These are phyloP conservation scores for Pangasius mekongensis DNA, from an alignment of 2,797 vertebrate genomes.

Conservation along the genomic window DNA sequence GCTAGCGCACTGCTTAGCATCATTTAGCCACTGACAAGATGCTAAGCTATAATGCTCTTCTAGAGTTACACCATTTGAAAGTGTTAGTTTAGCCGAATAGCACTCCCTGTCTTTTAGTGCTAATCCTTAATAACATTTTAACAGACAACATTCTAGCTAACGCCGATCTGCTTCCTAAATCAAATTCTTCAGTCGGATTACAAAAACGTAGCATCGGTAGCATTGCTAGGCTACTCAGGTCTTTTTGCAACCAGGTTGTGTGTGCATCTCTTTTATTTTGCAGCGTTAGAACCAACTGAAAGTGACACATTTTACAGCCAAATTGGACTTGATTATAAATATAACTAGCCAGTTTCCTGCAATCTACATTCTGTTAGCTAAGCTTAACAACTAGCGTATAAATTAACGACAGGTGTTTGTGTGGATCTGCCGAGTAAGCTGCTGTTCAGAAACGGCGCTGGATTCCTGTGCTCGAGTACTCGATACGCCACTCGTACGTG, in stretches of 20 bases:
- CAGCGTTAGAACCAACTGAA: not conserved
- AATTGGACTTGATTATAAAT: not conserved
- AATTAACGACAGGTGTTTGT: not conserved
- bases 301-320: not conserved
- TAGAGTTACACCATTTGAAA: not conserved
- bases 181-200: not conserved
- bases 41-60: not conserved
- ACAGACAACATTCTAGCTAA: not conserved
- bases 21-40: not conserved
- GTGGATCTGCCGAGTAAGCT: not conserved
- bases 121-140: not conserved
- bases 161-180: not conserved
- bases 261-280: too few relatives aligned
- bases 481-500: constrained; percentile 17
- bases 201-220: not conserved
- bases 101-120: not conserved
- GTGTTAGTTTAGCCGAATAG: not conserved
- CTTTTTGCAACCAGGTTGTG: not conserved
- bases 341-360: not conserved
- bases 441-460: too few relatives aligned
- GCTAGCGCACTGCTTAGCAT: not conserved
- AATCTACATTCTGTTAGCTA: too few relatives aligned
- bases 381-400: not conserved
- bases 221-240: not conserved
- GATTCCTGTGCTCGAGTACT: not conserved